Evolutionary conservation across 2,797 vertebrate species (phyloP).

Genomic region (Anguilla megastoma): DNA sequence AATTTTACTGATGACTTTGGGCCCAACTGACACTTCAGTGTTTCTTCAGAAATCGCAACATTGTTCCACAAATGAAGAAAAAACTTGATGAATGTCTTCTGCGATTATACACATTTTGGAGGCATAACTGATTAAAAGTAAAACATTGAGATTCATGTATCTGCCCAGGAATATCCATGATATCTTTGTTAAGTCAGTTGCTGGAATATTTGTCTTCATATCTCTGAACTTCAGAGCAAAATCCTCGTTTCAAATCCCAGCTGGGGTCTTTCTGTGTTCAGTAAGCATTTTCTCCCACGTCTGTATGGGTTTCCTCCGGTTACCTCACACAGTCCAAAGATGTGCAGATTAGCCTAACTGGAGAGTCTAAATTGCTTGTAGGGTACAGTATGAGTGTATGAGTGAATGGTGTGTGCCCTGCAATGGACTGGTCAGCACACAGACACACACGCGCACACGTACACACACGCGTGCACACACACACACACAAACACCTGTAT

Average conservation of each 20-base stretch:
- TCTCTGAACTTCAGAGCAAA: neutral
- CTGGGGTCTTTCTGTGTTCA: too few species aligned
- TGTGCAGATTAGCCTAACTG: too few species aligned
- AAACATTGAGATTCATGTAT: neutral
- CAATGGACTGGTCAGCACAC: too few species aligned
- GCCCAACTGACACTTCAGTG: constrained; percentile 23
- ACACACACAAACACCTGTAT: neutral
- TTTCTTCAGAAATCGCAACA: constrained; percentile 26
- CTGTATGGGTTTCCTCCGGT: too few species aligned
- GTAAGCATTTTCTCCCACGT: neutral
- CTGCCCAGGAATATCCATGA: neutral
- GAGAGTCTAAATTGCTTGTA: too few species aligned
- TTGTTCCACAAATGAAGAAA: constrained; percentile 10
- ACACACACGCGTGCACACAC: neutral
- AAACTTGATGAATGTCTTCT: constrained; percentile 15
- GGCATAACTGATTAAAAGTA: constrained; percentile 17
- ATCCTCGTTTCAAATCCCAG: neutral
- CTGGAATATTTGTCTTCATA: neutral
- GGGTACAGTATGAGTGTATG: too few species aligned
- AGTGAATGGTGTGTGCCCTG: too few species aligned
- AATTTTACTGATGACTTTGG: constrained; percentile 41
- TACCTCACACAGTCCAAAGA: too few species aligned
- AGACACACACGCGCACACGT: too few species aligned
- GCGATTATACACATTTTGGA: neutral
- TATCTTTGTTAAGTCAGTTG: neutral